phyloP scores from a whole-genome alignment of 53 echinoderm and acorn worm species.

The Apostichopus leukothele region DNA sequence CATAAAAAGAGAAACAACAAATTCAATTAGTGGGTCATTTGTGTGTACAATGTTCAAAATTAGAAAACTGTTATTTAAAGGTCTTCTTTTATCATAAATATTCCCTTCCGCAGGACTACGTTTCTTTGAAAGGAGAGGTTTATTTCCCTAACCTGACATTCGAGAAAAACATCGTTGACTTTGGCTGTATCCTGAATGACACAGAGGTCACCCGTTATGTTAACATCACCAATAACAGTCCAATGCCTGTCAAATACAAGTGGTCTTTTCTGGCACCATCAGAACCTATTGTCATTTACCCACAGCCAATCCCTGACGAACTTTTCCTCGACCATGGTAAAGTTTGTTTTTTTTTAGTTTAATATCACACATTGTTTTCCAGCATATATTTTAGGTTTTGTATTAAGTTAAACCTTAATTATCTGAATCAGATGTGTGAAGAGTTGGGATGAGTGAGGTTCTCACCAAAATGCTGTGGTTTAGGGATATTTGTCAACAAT shows the following conservation, averaged over 20 bases:
- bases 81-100: not conserved
- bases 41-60: no score
- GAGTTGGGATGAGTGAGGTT: no score
- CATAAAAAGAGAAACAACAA: no score
- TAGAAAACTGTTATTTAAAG: no score
- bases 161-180: constrained; percentile 88
- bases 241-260: constrained; percentile 91
- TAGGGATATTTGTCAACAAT: no score
- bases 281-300: constrained; percentile 85
- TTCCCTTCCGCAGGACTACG: constrained; percentile 75
- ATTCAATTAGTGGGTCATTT: no score
- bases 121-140: constrained; percentile 89
- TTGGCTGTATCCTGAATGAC: constrained; percentile 99
- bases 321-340: constrained; percentile 50
- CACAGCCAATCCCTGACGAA: constrained; percentile 64
- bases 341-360: not conserved
- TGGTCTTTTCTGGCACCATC: constrained; percentile 97
- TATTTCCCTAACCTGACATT: constrained; percentile 98
- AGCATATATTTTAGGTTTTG: no score
- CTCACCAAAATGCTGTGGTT: no score
- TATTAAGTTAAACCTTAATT: no score
- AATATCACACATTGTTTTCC: no score
- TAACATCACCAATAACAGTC: constrained; percentile 95
- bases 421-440: no score
- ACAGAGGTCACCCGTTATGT: constrained; percentile 98